Evolutionary conservation across 2,113 vertebrate species (phyloP), one percentile per base, ranked within the genome.

Genomic region (Cottus gobio): DNA sequence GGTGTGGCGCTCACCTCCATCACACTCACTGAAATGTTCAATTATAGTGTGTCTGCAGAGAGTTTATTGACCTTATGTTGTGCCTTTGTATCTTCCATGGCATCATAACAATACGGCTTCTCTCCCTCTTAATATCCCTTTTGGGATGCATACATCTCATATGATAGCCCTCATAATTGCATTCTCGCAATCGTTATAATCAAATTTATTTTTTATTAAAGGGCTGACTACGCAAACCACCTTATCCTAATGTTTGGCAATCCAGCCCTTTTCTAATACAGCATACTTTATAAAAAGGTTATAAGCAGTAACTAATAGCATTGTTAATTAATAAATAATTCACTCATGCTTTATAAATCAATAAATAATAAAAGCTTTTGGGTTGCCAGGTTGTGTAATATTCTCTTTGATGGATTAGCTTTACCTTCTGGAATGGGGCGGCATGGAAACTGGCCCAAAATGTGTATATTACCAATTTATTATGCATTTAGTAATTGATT

Each of bases 61-160:
- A 75, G 44, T 78, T 67, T 28, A 16, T 44, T 88, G 79, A 82
- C 75, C 80, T 81, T 72, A 75, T 72, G 73, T 80, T 48, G 7
- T 36, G 70, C 58, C 57, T 68, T 77, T 83, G 50, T 28, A 58
- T 85, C 68, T 85, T 39, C 18, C 66, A 71, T n/a, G 30, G 52
- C 26, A 60, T 72, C 44, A 60, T 34, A 44, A 36, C 48, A 66
- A 77, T 48, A 73, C 4, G 39, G 39, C 77, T 65, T 0, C 42
- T 80, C 24, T 9, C 52, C 42, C 63, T 69, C 62, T 9, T 78
- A 34, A 64, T 79, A 68, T 26, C 61, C 13, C 84, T 70, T 5
- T 2, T 56, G 65, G 74, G 71, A 63, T 34, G 34, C 58, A 71
- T 82, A 20, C 13, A 75, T 61, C 57, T 24, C 42, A 10, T 56